Conservation (phyloP, 2,113 vertebrate genomes). For the Nannospalax galili region DNA sequence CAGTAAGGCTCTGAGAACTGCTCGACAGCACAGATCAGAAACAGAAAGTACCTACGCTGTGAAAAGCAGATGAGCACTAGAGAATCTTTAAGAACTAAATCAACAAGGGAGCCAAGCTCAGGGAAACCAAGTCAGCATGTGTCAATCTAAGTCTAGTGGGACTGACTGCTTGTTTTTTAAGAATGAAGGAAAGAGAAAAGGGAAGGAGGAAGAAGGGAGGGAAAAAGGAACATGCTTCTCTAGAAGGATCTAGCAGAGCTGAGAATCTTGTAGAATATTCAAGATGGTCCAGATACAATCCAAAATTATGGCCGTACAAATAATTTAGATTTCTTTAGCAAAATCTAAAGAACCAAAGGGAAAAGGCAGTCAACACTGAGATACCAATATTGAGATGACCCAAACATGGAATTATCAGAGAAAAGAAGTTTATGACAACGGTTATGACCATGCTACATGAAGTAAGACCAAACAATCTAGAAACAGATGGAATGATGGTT, state of each 20-base stretch:
- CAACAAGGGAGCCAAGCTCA: not conserved
- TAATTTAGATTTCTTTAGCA: too few species aligned
- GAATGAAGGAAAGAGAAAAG: not conserved
- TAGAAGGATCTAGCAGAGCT: not conserved
- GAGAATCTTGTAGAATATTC: not conserved
- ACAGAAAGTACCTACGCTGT: not conserved
- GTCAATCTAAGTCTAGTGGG: too few species aligned
- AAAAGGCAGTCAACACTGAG: not conserved
- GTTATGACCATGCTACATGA: not conserved
- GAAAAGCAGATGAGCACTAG: not conserved
- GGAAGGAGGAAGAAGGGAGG: not conserved
- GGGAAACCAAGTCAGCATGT: not conserved
- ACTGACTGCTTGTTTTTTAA: too few species aligned
- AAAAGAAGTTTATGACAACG: not conserved
- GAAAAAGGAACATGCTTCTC: not conserved
- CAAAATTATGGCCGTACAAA: not conserved
- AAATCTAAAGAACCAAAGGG: not conserved
- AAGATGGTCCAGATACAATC: not conserved
- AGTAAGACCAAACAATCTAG: not conserved
- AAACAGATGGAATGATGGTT: not conserved
- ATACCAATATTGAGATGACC: not conserved
- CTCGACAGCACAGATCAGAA: not conserved
- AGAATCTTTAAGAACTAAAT: slow-evolving; percentile 31
- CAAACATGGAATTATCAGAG: not conserved
- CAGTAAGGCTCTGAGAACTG: not conserved